Percentiles rank a stretch among this genome's conserved stretches.
These are phyloP conservation scores for Spilarctia lutea DNA, from an alignment of 2,888 invertebrate species.

Conservation along the genomic window DNA sequence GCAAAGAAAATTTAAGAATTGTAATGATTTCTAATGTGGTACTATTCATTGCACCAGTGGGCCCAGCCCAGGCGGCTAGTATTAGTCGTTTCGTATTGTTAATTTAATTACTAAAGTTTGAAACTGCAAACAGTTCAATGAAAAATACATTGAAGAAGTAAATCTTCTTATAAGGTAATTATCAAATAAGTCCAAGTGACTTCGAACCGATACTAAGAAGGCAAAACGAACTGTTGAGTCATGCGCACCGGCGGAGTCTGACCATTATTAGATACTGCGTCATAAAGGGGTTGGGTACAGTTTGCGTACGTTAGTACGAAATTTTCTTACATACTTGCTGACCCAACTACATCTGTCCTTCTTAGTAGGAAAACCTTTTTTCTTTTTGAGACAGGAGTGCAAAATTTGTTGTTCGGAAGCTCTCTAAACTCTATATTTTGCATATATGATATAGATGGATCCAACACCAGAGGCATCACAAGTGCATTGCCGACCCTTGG, in stretches of 20 bases:
- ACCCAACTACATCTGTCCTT: background rate
- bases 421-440: too few relatives aligned
- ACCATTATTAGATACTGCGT: slow-evolving; percentile 12
- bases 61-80: too few relatives aligned
- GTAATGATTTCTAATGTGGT: too few relatives aligned
- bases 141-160: background rate
- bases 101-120: background rate
- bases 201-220: background rate
- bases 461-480: too few relatives aligned
- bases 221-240: slow-evolving; percentile 8
- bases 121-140: background rate
- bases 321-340: too few relatives aligned
- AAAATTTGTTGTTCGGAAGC: too few relatives aligned
- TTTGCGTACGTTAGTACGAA: background rate
- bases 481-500: too few relatives aligned
- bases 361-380: background rate
- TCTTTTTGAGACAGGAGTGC: too few relatives aligned
- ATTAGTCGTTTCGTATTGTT: too few relatives aligned
- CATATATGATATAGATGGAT: too few relatives aligned
- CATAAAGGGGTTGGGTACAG: background rate
- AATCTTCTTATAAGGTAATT: background rate
- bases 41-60: too few relatives aligned
- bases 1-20: too few relatives aligned
- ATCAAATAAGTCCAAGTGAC: background rate
- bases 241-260: background rate